phyloP scores from a whole-genome alignment of 2,113 vertebrate species.

The Phrynosoma platyrhinos region DNA sequence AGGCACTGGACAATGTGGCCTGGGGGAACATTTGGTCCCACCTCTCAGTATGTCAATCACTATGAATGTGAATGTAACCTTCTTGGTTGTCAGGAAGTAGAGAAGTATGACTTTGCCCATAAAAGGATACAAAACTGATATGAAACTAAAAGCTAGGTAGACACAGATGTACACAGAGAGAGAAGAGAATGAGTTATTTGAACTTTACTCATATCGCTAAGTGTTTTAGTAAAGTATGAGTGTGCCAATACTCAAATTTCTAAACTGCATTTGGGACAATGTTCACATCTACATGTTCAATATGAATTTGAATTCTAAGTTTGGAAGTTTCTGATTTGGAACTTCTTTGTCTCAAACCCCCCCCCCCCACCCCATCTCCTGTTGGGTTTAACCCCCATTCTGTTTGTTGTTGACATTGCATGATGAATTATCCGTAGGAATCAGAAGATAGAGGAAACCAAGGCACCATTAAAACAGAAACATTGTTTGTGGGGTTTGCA shows the following conservation, averaged over 20 bases:
- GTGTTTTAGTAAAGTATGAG: background rate
- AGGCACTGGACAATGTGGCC: conserved; percentile 15
- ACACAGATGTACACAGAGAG: background rate
- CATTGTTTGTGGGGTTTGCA: background rate
- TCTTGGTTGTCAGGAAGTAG: background rate
- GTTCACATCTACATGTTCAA: background rate
- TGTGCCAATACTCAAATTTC: background rate
- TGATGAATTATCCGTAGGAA: background rate
- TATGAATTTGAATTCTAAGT: background rate
- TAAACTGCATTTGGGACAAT: background rate
- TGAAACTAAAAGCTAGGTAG: background rate
- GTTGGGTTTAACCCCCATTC: background rate
- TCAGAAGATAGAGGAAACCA: background rate
- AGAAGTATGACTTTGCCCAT: too few relatives aligned
- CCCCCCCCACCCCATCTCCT: background rate
- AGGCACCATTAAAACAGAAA: background rate
- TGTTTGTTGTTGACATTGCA: background rate
- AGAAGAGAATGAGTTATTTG: background rate
- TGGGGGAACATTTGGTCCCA: conserved; percentile 1
- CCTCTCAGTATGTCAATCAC: background rate
- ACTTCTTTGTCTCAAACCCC: background rate
- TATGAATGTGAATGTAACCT: conserved; percentile 4
- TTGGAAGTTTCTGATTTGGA: background rate
- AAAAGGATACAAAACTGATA: background rate
- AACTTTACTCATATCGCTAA: background rate